These are phyloP conservation scores for Spilosoma lubricipeda DNA, from an alignment of 2,888 invertebrate species.

Conservation along the genomic window DNA sequence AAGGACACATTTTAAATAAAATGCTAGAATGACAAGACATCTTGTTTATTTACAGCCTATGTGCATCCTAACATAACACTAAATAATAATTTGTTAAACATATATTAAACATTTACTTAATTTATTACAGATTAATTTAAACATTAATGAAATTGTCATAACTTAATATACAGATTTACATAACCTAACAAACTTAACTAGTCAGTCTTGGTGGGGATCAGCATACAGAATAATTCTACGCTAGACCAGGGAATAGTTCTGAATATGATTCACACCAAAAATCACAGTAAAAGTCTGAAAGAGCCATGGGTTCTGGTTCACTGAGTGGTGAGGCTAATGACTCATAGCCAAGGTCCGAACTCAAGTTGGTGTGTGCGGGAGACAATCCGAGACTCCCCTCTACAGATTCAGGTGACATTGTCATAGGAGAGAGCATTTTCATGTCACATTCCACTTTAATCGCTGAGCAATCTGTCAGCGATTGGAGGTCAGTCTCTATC, in stretches of 20 bases:
- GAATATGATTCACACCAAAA: slow-evolving; percentile 92
- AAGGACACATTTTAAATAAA: slow-evolving; percentile 27
- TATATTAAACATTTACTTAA: slow-evolving; percentile 52
- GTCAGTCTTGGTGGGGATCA: slow-evolving; percentile 81
- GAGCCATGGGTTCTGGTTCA: slow-evolving; percentile 79
- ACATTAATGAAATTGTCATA: slow-evolving; percentile 61
- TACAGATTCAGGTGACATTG: slow-evolving; percentile 69
- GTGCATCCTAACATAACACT: slow-evolving; percentile 67
- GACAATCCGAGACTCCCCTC: slow-evolving; percentile 76
- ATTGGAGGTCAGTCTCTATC: slow-evolving; percentile 68
- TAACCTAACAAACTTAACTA: slow-evolving; percentile 66
- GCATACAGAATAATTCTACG: slow-evolving; percentile 77
- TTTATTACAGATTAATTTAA: slow-evolving; percentile 40
- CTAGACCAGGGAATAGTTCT: slow-evolving; percentile 91
- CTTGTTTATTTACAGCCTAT: slow-evolving; percentile 66
- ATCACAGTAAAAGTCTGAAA: slow-evolving; percentile 91
- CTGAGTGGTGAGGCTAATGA: slow-evolving; percentile 82
- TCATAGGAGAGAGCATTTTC: slow-evolving; percentile 81
- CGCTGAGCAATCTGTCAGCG: slow-evolving; percentile 61
- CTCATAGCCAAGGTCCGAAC: slow-evolving; percentile 82
- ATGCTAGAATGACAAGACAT: slow-evolving; percentile 48
- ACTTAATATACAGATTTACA: slow-evolving; percentile 56
- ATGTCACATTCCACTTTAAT: slow-evolving; percentile 74
- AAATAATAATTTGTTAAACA: slow-evolving; percentile 40
- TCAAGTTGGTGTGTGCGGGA: slow-evolving; percentile 77